Conservation (phyloP, 2,113 vertebrate species). For the Prunella fulvescens region DNA sequence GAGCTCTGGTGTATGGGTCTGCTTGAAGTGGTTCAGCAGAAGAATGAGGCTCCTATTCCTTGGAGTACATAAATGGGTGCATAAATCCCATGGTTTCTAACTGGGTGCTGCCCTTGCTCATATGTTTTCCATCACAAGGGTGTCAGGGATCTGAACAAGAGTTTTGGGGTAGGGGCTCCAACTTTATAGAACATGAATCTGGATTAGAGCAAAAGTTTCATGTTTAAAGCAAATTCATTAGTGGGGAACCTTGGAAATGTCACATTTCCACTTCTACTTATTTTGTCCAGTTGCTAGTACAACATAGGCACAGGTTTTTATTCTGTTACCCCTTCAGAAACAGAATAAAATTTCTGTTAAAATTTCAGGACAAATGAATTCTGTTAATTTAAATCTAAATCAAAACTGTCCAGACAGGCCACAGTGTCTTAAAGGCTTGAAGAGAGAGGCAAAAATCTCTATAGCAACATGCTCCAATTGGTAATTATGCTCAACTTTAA, state of each 20-base stretch:
- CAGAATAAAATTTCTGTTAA: no score
- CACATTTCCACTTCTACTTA: neutral
- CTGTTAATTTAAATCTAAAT: neutral
- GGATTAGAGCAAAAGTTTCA: neutral
- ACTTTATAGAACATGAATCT: neutral
- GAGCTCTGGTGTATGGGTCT: neutral
- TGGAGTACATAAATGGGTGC: accelerated
- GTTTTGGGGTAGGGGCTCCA: accelerated
- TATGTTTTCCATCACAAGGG: neutral
- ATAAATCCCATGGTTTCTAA: neutral
- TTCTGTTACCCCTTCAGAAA: neutral
- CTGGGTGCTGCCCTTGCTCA: neutral
- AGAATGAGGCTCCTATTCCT: neutral
- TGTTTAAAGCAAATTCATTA: neutral
- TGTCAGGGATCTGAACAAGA: neutral
- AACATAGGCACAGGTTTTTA: neutral
- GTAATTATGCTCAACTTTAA: neutral
- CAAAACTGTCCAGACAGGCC: neutral
- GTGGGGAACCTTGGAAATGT: neutral
- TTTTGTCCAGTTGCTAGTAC: neutral
- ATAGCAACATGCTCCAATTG: neutral
- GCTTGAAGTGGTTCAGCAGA: neutral
- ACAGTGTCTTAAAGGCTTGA: neutral
- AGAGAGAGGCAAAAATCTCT: neutral
- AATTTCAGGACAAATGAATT: neutral